phyloP scores from a whole-genome alignment of 2,797 vertebrate genomes.

The Tapirus indicus region DNA sequence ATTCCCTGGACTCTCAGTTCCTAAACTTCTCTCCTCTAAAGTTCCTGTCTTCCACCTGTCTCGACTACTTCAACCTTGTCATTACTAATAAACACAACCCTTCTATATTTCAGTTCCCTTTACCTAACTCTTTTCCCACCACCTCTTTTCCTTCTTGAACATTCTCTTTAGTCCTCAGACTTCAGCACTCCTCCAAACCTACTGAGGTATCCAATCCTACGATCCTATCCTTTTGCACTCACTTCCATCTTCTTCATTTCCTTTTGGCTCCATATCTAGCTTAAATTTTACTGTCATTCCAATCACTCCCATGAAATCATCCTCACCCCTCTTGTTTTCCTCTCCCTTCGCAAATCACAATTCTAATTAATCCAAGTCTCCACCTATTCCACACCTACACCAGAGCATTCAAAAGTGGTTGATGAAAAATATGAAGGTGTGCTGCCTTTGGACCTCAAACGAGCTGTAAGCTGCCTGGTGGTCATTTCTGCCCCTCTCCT shows the following conservation, averaged over 20 bases:
- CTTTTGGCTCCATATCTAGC: not conserved
- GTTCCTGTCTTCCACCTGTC: not conserved
- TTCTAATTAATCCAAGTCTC: not conserved
- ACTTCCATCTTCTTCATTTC: not conserved
- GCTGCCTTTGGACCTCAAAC: fast-evolving
- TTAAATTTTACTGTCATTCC: not conserved
- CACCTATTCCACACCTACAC: not conserved
- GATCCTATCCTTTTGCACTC: too few relatives aligned
- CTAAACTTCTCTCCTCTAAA: not conserved
- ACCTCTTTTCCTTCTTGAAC: not conserved
- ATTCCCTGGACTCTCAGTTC: not conserved
- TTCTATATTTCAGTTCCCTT: not conserved
- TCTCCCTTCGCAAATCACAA: not conserved
- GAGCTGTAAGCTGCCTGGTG: fast-evolving
- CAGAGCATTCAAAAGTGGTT: not conserved
- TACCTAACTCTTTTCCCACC: not conserved
- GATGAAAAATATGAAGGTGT: not conserved
- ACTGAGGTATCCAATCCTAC: not conserved
- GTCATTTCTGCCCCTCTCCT: too few relatives aligned
- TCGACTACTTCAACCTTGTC: not conserved
- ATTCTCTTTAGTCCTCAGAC: not conserved
- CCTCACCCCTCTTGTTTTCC: not conserved
- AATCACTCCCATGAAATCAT: not conserved
- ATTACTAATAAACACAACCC: not conserved
- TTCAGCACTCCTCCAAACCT: not conserved